Evolutionary conservation across 2,113 vertebrate genomes (phyloP).

Genomic region (Ageneiosus marmoratus): DNA sequence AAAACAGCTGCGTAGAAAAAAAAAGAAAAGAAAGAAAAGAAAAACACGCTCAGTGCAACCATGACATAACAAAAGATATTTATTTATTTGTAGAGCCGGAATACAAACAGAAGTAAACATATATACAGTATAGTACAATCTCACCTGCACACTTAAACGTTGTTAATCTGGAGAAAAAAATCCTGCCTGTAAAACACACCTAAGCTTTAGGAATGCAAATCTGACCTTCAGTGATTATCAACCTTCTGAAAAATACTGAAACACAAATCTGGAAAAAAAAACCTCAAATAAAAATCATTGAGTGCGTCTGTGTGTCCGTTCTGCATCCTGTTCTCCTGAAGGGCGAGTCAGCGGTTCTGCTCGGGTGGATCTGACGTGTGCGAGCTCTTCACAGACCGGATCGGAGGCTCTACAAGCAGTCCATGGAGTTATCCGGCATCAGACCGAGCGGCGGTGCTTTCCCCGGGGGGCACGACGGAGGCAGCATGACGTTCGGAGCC

Average conservation of each 20-base stretch:
- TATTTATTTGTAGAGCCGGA: slow-evolving; percentile 64
- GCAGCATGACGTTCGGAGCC: slow-evolving; percentile 73
- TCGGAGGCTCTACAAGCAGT: slow-evolving; percentile 74
- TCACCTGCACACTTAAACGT: slow-evolving; percentile 12
- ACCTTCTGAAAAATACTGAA: not conserved
- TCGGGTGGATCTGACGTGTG: slow-evolving; percentile 17
- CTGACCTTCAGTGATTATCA: not conserved
- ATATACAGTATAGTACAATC: slow-evolving; percentile 51
- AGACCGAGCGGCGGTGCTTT: slow-evolving; percentile 78
- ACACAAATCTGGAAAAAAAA: not conserved
- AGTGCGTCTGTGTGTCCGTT: too few species aligned
- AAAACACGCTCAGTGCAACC: not conserved
- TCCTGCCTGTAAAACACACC: not conserved
- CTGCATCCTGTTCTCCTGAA: not conserved
- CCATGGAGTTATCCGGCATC: slow-evolving; percentile 90
- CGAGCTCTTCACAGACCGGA: slow-evolving; percentile 13
- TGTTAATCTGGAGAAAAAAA: slow-evolving; percentile 1
- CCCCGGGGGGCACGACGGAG: slow-evolving; percentile 76
- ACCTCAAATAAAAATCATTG: not conserved
- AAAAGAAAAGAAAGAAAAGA: slow-evolving; percentile 23
- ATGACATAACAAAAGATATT: slow-evolving; percentile 62
- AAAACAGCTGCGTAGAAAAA: slow-evolving; percentile 13
- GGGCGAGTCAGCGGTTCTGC: slow-evolving; percentile 14
- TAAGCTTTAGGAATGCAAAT: not conserved
- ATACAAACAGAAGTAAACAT: slow-evolving; percentile 50